A percentile compares a stretch with the other conserved stretches of the same genome.
These are phyloP conservation scores for Hypsopygia costalis DNA, from an alignment of 2,888 invertebrate genomes.

Conservation along the genomic window DNA sequence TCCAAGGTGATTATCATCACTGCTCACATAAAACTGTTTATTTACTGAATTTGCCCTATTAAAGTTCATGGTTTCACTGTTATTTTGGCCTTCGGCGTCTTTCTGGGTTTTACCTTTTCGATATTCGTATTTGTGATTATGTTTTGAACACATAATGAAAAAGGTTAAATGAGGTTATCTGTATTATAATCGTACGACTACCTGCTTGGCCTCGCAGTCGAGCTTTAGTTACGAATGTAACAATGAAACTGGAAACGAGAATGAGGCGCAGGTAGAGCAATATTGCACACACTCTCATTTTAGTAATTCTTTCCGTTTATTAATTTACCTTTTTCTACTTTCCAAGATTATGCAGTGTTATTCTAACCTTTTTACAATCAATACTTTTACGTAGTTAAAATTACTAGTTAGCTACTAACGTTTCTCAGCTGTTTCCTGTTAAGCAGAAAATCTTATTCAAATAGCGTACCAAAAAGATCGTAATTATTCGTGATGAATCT, in stretches of 20 bases:
- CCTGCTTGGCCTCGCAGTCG: constrained; percentile 43
- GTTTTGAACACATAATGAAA: constrained; percentile 14
- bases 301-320: too few species aligned
- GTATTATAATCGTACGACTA: constrained; percentile 26
- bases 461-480: constrained; percentile 12
- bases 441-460: constrained; percentile 6
- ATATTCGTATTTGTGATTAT: constrained; percentile 3
- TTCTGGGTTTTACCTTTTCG: background rate
- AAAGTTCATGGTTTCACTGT: constrained; percentile 3
- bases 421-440: constrained; percentile 28
- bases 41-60: background rate
- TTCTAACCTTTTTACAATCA: too few species aligned
- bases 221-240: constrained; percentile 49
- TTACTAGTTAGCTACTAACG: background rate
- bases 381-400: too few species aligned
- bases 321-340: too few species aligned
- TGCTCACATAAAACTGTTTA: too few species aligned
- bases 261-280: constrained; percentile 27
- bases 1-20: too few species aligned
- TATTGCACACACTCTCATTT: constrained; percentile 19
- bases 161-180: constrained; percentile 19
- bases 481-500: constrained; percentile 46
- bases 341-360: too few species aligned
- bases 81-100: constrained; percentile 1
- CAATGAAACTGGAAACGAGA: constrained; percentile 46